A percentile compares a stretch with the other conserved stretches of the same genome.
These are phyloP conservation scores for Vandiemenella viatica DNA, from an alignment of 2,888 invertebrate genomes.

Conservation along the genomic window DNA sequence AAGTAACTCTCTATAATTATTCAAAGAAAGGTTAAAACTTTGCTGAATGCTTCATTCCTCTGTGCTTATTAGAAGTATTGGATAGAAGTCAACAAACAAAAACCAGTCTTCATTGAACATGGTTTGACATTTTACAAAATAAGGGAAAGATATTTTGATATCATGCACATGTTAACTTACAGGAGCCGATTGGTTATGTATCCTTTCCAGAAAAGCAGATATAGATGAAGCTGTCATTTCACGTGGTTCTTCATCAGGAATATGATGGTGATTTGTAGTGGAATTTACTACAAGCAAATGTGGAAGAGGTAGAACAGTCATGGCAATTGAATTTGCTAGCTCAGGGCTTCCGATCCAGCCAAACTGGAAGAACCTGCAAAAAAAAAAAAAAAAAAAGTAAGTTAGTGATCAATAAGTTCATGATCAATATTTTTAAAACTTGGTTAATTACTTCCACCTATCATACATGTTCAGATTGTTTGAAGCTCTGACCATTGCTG, in stretches of 20 bases:
- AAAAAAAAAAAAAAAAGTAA: slow-evolving; percentile 7
- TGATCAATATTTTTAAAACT: too few relatives aligned
- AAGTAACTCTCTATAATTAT: background rate
- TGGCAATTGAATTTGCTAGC: slow-evolving; percentile 83
- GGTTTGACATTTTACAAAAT: too few relatives aligned
- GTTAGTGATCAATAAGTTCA: background rate
- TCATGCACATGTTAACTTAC: too few relatives aligned
- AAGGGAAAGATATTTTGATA: too few relatives aligned
- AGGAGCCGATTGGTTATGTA: slow-evolving; percentile 62
- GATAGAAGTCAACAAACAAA: too few relatives aligned
- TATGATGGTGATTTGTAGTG: slow-evolving; percentile 79
- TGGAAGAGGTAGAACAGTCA: slow-evolving; percentile 70
- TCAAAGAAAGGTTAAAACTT: background rate
- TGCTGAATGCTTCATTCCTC: background rate
- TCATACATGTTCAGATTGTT: background rate
- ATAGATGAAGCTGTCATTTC: slow-evolving; percentile 68
- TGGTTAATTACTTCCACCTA: too few relatives aligned
- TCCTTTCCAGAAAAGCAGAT: slow-evolving; percentile 55
- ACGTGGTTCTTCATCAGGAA: slow-evolving; percentile 70
- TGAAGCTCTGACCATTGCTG: background rate
- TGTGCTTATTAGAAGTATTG: too few relatives aligned
- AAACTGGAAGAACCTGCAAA: slow-evolving; percentile 62
- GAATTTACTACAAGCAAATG: slow-evolving; percentile 83
- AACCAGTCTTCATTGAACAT: too few relatives aligned
- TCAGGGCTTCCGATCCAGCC: slow-evolving; percentile 88